Evolutionary conservation across 2,797 vertebrate species (phyloP).

Genomic region (Paratrypauchen microcephalus): DNA sequence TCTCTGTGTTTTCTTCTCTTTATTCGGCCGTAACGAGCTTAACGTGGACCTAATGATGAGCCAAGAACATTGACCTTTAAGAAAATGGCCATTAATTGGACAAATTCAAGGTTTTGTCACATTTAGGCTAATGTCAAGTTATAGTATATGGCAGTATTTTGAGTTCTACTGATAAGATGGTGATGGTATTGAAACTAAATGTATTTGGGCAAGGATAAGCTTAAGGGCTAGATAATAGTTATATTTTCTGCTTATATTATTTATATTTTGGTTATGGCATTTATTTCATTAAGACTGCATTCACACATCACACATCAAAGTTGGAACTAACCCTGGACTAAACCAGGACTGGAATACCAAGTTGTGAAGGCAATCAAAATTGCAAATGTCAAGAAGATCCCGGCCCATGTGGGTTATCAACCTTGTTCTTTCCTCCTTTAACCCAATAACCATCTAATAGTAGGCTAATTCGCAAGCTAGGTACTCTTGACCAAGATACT

Average conservation of each 20-base stretch:
- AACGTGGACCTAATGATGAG: slow-evolving; percentile 51
- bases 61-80: slow-evolving; percentile 43
- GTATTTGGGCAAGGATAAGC: neutral
- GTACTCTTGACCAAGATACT: too few species aligned
- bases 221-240: neutral
- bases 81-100: slow-evolving; percentile 36
- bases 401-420: too few species aligned
- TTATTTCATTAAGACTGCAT: neutral
- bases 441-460: too few species aligned
- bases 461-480: too few species aligned
- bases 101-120: slow-evolving; percentile 19
- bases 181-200: neutral
- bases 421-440: too few species aligned
- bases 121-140: slow-evolving; percentile 3
- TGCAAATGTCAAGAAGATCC: too few species aligned
- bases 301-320: neutral
- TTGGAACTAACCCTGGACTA: neutral
- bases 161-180: neutral
- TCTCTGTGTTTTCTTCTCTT: slow-evolving; percentile 44
- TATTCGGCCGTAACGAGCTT: slow-evolving; percentile 49
- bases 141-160: neutral
- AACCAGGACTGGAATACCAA: neutral
- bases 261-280: neutral
- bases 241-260: neutral
- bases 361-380: neutral